phyloP scores from a whole-genome alignment of 2,797 vertebrate genomes.

The Myoxocephalus aenaeus region DNA sequence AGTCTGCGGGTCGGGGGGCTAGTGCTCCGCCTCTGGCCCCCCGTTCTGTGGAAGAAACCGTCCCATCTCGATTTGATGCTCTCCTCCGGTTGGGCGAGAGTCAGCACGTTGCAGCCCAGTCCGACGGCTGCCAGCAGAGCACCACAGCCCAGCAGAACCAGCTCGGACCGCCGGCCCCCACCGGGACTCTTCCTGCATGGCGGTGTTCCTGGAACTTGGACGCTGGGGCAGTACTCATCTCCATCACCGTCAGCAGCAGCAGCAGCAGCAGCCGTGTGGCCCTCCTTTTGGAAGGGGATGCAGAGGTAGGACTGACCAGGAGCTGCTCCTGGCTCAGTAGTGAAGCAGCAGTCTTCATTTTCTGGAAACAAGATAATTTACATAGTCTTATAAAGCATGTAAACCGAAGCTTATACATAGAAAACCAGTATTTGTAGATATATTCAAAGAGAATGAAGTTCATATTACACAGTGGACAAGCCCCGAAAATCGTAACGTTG shows the following conservation, averaged over 20 bases:
- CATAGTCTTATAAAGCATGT: background rate
- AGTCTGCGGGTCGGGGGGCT: slow-evolving; percentile 93
- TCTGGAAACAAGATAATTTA: slow-evolving; percentile 78
- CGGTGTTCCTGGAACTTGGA: slow-evolving; percentile 87
- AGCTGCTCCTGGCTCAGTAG: slow-evolving; percentile 81
- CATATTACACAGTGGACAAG: background rate
- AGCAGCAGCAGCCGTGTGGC: slow-evolving; percentile 50
- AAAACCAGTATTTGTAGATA: background rate
- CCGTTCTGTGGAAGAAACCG: slow-evolving; percentile 91
- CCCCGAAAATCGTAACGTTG: background rate
- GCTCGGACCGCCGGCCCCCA: slow-evolving; percentile 89
- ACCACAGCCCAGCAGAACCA: slow-evolving; percentile 93
- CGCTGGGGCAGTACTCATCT: slow-evolving; percentile 83
- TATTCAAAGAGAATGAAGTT: background rate
- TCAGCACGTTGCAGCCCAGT: slow-evolving; percentile 90
- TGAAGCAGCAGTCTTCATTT: slow-evolving; percentile 90
- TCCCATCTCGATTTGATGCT: slow-evolving; percentile 89
- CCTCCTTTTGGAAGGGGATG: slow-evolving; percentile 93
- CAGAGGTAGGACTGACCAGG: slow-evolving; percentile 95
- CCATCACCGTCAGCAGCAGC: slow-evolving; percentile 82
- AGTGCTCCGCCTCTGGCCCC: slow-evolving; percentile 87
- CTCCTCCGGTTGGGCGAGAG: slow-evolving; percentile 87
- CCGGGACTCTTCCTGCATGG: slow-evolving; percentile 88
- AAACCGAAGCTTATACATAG: background rate
- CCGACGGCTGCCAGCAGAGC: slow-evolving; percentile 93